A percentile compares a stretch with the other conserved stretches of the same genome.
These are phyloP conservation scores for Stenodera caucasica DNA, from an alignment of 2,888 invertebrate genomes.

Conservation along the genomic window DNA sequence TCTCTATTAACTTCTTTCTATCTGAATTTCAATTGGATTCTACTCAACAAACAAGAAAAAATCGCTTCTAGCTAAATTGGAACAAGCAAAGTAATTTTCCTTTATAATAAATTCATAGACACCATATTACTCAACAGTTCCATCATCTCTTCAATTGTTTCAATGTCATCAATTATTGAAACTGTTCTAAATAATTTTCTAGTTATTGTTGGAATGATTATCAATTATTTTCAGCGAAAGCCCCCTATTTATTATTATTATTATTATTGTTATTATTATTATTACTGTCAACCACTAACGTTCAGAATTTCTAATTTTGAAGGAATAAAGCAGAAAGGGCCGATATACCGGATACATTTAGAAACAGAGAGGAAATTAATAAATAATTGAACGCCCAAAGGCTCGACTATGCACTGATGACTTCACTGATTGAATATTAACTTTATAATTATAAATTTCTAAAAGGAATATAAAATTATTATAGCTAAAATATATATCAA, in stretches of 20 bases:
- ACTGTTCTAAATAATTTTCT: conserved; percentile 10
- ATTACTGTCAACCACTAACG: too few relatives aligned
- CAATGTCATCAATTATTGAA: conserved; percentile 6
- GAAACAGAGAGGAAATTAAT: conserved; percentile 46
- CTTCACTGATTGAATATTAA: conserved; percentile 45
- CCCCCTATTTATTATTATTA: too few relatives aligned
- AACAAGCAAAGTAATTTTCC: background rate
- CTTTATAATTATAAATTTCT: conserved; percentile 26
- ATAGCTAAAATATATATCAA: too few relatives aligned
- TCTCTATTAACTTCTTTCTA: background rate
- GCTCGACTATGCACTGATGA: conserved; percentile 41
- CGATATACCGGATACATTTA: conserved; percentile 26
- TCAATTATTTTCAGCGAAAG: too few relatives aligned
- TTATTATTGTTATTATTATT: too few relatives aligned
- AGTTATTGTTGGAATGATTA: conserved; percentile 1
- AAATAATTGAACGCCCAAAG: conserved; percentile 46
- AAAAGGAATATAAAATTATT: background rate
- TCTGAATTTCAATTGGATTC: background rate
- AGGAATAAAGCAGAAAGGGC: conserved; percentile 14
- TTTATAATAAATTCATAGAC: conserved; percentile 5
- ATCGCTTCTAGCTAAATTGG: background rate
- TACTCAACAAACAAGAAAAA: background rate
- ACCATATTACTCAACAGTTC: background rate
- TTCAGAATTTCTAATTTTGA: background rate
- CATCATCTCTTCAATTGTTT: background rate